Percentiles rank a stretch among this genome's conserved stretches.
Evolutionary conservation across 2,888 invertebrate genomes (phyloP).

Genomic region (Caenorhabditis virilis): DNA sequence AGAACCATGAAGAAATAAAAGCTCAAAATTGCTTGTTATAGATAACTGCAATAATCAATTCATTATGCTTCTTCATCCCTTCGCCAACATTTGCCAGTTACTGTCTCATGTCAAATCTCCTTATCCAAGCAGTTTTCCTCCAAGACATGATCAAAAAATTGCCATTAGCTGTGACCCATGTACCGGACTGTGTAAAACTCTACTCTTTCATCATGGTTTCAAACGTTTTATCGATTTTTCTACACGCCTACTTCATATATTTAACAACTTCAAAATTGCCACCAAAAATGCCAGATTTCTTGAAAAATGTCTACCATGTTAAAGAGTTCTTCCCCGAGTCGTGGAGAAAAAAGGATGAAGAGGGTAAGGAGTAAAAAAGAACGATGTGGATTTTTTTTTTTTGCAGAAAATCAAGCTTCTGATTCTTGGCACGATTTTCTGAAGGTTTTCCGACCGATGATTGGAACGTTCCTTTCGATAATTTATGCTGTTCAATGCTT

Average conservation of each 20-base stretch:
- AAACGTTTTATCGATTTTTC: slow-evolving; percentile 3
- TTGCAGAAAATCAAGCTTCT: background rate
- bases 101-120: slow-evolving; percentile 24
- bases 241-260: slow-evolving; percentile 12
- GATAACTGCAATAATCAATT: slow-evolving; percentile 7
- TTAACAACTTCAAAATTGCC: slow-evolving; percentile 1
- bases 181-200: slow-evolving; percentile 27
- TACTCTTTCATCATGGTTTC: slow-evolving; percentile 11
- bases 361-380: no score
- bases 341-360: no score
- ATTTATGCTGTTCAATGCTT: background rate
- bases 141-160: slow-evolving; percentile 48
- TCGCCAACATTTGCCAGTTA: slow-evolving; percentile 4
- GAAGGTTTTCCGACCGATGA: background rate
- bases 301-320: slow-evolving; percentile 4
- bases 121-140: slow-evolving; percentile 56
- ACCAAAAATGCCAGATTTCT: background rate
- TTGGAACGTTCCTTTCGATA: background rate
- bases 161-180: slow-evolving; percentile 38
- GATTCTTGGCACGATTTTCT: background rate
- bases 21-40: background rate
- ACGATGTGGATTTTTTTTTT: no score
- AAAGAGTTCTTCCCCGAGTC: slow-evolving; percentile 17
- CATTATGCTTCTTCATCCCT: slow-evolving; percentile 8
- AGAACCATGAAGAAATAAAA: no score